Base-by-base conservation (phyloP, 2,888 invertebrate species). In the Gisinianus flammeolus region DNA sequence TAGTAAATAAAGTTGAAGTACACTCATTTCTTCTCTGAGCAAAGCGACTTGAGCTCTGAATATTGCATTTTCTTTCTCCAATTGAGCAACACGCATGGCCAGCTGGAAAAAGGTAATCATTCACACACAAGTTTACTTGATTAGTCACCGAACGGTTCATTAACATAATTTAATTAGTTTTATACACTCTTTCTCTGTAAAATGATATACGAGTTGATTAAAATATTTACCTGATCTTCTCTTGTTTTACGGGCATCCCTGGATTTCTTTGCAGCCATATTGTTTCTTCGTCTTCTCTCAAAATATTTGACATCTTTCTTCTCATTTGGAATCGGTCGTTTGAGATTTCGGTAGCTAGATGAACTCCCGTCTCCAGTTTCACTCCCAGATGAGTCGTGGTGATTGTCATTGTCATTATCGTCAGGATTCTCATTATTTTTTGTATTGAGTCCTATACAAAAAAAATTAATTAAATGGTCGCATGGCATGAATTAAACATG, bases 261-360 rank as follows among this genome's bases (percentile, higher is more conserved):
- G 0, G 95, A 95, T 87, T 96, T 96, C 87, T 96, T 96, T 0
- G 96, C 96, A 0, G 96, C 96, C 86, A 94, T 92, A 87, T 96
- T 96, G 87, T 96, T 96, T 10, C 95, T 89, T 85, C 93, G 91
- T 79, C 96, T 89, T 66, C 95, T 88, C 87, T 96, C 96, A 87
- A 92, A 96, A 87, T 96, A 96, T 87, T 94, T 95, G 80, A 93
- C 93, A 85, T 96, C 96, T 86, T 96, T 96, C 86, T 93, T 90
- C 70, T 94, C 94, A 0, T 92, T 91, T 0, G 96, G 96, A 75
- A 95, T 95, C 0, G 95, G 93, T 75, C 94, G 91, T 86, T 95
- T 95, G 86, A 94, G 94, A 0, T 94, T 93, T 2, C 95, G 89
- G 0, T 92, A 91, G 4, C 93, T 87, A 79, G 90, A 87, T 30